Base-by-base conservation (phyloP, 2,888 invertebrate genomes). In the Marronus borbonicus region DNA sequence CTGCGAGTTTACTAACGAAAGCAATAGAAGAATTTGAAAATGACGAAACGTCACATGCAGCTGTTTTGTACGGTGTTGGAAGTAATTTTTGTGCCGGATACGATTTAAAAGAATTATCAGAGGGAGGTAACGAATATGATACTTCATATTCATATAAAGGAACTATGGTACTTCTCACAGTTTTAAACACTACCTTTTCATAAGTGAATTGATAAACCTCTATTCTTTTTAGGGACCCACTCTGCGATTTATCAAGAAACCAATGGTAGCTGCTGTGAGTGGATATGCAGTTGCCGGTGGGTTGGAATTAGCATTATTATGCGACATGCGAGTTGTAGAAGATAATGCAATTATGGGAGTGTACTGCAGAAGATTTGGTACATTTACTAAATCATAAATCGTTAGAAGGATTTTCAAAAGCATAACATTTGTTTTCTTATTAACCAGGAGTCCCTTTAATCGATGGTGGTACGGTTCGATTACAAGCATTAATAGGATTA, bases 51-150 rank as follows among this genome's bases (percentile, higher is more conserved):
- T 90, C 94, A 0, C 89, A 90, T 80, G 94, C 94, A 3, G 95
- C 94, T 7, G 93, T 99, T 1, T 89, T 99, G 1, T 92, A 97
- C 87, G 98, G 98, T 7, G 92, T 93, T 84, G 97, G 98, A n/a
- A 98, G 98, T 0, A 95, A 94, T 77, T 98, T 99, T 88, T 98
- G 97, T 88, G 93, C 98, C 2, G 98, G 98, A 0, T 96, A 94
- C 86, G 98, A 98, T 88, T 90, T 98, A 74, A 90, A 93, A 74
- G 95, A 97, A 85, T 89, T 98, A 76, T 89, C 92, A 81, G 58
- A 83, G 74, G 76, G 82, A 39, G 85, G 85, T 74, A 80, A 85
- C 50, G 79, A 80, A 52, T 78, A 82, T 50, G 75, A 58, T 49
- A 82, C 88, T 28, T 80, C 88, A 80, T 24, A 24, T 24, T 84